phyloP scores from a whole-genome alignment of 2,797 vertebrate species.

The Pangasius krempfi region DNA sequence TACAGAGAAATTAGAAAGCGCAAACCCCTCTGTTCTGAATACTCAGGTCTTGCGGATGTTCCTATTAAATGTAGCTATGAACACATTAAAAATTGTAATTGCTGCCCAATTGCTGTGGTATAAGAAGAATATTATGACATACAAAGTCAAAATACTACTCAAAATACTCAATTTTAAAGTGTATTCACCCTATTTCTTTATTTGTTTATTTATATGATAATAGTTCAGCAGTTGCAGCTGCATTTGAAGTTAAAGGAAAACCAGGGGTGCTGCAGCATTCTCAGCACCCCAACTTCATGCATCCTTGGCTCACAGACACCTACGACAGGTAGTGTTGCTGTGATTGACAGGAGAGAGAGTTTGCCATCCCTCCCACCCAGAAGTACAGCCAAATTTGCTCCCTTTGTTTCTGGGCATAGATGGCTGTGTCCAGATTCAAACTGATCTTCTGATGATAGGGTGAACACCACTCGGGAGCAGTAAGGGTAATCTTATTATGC shows the following conservation, averaged over 20 bases:
- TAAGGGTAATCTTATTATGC: neutral
- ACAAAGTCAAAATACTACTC: neutral
- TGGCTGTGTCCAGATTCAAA: neutral
- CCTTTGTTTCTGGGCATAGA: neutral
- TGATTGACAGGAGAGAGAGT: neutral
- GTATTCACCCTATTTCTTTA: neutral
- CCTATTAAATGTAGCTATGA: neutral
- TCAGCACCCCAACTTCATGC: neutral
- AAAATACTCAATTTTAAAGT: neutral
- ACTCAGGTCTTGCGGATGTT: neutral
- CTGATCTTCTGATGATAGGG: neutral
- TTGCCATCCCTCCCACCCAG: neutral
- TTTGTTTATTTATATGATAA: neutral
- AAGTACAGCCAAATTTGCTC: neutral
- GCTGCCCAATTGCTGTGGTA: neutral
- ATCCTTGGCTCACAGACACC: neutral
- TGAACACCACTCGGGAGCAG: neutral
- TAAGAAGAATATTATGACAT: neutral
- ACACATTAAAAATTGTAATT: neutral
- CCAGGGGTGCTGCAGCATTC: neutral
- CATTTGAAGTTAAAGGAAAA: neutral
- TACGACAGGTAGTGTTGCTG: neutral
- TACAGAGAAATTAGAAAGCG: neutral
- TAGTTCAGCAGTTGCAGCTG: neutral
- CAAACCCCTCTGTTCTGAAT: neutral